Evolutionary conservation across 2,888 invertebrate genomes (phyloP), one percentile per base, ranked within the genome.

Genomic region (Caenorhabditis wallacei): DNA sequence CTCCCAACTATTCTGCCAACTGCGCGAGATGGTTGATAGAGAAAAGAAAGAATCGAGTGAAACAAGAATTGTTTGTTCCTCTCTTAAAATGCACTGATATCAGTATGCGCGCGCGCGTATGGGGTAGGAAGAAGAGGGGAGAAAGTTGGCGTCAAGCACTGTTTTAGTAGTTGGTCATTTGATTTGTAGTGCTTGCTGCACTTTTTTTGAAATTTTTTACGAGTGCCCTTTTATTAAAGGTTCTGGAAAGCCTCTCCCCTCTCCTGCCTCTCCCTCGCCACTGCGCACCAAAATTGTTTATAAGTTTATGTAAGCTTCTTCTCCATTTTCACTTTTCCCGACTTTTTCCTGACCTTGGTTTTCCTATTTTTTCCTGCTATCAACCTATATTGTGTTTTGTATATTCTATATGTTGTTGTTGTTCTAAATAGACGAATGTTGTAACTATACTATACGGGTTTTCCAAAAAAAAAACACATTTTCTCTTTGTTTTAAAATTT

Each of bases 361-460:
- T n/a, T n/a, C n/a, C n/a, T n/a, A n/a, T n/a, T n/a, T n/a, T n/a
- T 30, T 8, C 30, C 30, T 3, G 30, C 30, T 5, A 8, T 8
- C 8, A 30, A 8, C 30, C 30, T 40, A 16, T 2, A 40, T 30
- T 68, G 30, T 68, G 68, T 43, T 61, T 20, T 71, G 43, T n/a
- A n/a, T n/a, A n/a, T 10, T 35, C 35, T 43, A 13, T 43, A 37
- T 75, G 35, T 75, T 46, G 20, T 61, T 43, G 26, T 64, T 40
- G 10, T 40, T 40, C 13, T 10, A 11, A 26, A 8, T 13, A 22
- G 61, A 20, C 16, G 37, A 46, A 22, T 57, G 75, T 76, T 76
- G 76, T 76, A 76, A 76, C 76, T 76, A 76, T 76, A 76, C 76
- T 76, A 76, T 76, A 76, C 76, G 68, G 76, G 76, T 76, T 75